Percentiles rank a stretch among this genome's conserved stretches.
Evolutionary conservation across 1,140 invertebrate genomes (phyloP).

Genomic region (Phymastichus coffea): DNA sequence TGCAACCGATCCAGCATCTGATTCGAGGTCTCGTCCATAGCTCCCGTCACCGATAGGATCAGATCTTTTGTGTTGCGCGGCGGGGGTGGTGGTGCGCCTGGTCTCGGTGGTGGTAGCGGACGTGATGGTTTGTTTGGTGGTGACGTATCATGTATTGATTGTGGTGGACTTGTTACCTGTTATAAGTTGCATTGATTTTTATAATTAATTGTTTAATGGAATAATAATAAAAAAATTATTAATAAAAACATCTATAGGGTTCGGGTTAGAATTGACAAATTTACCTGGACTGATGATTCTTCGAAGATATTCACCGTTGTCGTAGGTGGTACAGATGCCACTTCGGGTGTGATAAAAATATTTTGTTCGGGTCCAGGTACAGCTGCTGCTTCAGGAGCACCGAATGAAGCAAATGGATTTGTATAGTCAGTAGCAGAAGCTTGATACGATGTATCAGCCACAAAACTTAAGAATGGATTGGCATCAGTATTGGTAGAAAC

Average conservation of each 20-base stretch:
- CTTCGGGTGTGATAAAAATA: slow-evolving; percentile 30
- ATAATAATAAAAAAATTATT: no score
- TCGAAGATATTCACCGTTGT: slow-evolving; percentile 19
- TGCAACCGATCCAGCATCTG: slow-evolving; percentile 79
- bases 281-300: no score
- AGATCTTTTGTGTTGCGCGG: slow-evolving; percentile 80
- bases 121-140: slow-evolving; percentile 41
- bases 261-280: no score
- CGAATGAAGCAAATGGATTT: slow-evolving; percentile 63
- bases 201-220: no score
- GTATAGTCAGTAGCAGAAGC: slow-evolving; percentile 50
- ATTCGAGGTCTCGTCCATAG: slow-evolving; percentile 84
- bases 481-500: slow-evolving; percentile 39
- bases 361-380: slow-evolving; percentile 15
- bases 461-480: slow-evolving; percentile 68
- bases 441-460: slow-evolving; percentile 41
- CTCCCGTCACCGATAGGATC: slow-evolving; percentile 80
- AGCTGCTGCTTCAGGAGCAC: slow-evolving; percentile 37
- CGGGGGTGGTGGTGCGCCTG: slow-evolving; percentile 61
- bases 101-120: slow-evolving; percentile 51
- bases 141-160: no score
- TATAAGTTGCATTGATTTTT: no score
- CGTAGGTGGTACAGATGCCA: slow-evolving; percentile 27
- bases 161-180: no score
- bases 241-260: no score